Evolutionary conservation across 2,113 vertebrate species (phyloP).

Genomic region (Collichthys lucidus): DNA sequence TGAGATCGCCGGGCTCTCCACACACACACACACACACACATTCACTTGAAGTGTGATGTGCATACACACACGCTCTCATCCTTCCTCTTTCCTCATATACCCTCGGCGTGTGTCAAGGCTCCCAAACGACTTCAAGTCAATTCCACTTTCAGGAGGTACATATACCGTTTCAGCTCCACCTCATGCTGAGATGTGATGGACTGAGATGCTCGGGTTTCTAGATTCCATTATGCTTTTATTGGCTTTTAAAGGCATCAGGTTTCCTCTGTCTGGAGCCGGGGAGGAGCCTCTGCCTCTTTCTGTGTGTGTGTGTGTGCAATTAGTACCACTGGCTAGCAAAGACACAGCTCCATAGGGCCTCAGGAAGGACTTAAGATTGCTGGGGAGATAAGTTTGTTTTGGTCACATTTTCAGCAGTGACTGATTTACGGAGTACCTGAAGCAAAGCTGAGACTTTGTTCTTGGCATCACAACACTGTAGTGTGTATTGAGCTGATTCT

Average conservation of each 20-base stretch:
- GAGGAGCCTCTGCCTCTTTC: conserved; percentile 59
- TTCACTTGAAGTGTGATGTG: no score
- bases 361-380: conserved; percentile 75
- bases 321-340: conserved; percentile 64
- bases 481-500: conserved; percentile 24
- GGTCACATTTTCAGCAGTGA: conserved; percentile 55
- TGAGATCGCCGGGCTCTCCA: conserved; percentile 34
- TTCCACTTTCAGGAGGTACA: conserved; percentile 72
- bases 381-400: conserved; percentile 71
- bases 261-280: conserved; percentile 80
- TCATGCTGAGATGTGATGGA: conserved; percentile 70
- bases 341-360: conserved; percentile 50
- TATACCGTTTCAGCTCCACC: conserved; percentile 69
- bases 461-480: conserved; percentile 19
- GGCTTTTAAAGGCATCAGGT: conserved; percentile 83
- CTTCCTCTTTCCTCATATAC: conserved; percentile 38
- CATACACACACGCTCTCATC: conserved; percentile 25
- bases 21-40: conserved; percentile 12
- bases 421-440: conserved; percentile 60
- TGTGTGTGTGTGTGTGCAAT: conserved; percentile 48
- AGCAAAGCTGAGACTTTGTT: conserved; percentile 54
- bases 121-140: conserved; percentile 61
- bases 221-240: conserved; percentile 84
- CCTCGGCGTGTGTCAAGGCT: conserved; percentile 15
- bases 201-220: conserved; percentile 72